phyloP scores from a whole-genome alignment of 2,113 vertebrate genomes.

The Scophthalmus maximus region DNA sequence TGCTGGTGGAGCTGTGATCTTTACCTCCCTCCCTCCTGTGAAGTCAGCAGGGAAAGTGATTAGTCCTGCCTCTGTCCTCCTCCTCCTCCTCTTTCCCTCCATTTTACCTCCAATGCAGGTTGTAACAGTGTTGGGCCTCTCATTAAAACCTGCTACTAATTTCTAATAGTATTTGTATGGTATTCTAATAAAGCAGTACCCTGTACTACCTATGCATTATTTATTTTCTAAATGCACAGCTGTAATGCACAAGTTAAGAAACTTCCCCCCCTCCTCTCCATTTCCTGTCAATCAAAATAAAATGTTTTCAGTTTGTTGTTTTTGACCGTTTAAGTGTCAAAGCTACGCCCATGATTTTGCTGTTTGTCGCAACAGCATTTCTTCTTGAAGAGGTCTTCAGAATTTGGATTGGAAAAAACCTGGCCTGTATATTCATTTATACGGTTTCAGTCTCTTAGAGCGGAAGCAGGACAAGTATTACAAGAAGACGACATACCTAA shows the following conservation, averaged over 20 bases:
- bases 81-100: conserved; percentile 61
- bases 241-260: conserved; percentile 17
- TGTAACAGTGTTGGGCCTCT: conserved; percentile 48
- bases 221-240: conserved; percentile 40
- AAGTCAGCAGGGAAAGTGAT: conserved; percentile 85
- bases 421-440: not conserved
- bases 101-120: conserved; percentile 45
- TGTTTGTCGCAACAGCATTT: too few relatives aligned
- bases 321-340: too few relatives aligned
- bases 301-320: not conserved
- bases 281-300: not conserved
- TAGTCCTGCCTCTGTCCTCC: conserved; percentile 64
- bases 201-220: not conserved
- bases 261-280: not conserved
- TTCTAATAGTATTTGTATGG: too few relatives aligned
- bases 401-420: too few relatives aligned
- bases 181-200: too few relatives aligned
- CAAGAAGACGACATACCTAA: not conserved
- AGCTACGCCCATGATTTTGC: too few relatives aligned
- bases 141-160: conserved; percentile 43
- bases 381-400: too few relatives aligned
- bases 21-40: conserved; percentile 76
- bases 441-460: not conserved
- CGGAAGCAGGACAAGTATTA: not conserved
- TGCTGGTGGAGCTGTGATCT: conserved; percentile 81